Evolutionary conservation across 2,113 vertebrate species (phyloP), one percentile per base, ranked within the genome.

Genomic region (Mus spicilegus): DNA sequence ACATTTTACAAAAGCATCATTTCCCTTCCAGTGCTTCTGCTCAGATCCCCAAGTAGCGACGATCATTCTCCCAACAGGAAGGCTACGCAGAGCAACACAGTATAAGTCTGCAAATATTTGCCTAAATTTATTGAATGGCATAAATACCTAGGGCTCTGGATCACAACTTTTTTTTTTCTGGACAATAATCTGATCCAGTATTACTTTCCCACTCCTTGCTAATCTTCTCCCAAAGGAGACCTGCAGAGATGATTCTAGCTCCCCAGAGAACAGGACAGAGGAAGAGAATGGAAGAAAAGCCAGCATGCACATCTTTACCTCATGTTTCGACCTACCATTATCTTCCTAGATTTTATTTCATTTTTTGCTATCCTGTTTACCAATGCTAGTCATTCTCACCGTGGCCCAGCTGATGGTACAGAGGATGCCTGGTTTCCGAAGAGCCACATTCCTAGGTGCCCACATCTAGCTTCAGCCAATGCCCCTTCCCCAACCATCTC

Each of bases 21-120:
- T 97, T 95, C 86, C 93, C 58, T 96, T 95, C 95, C 86, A 78
- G 67, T 56, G 85, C 73, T 63, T 95, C 77, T 58, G 26, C 7
- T 93, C 92, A 63, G 76, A 88, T 63, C 87, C 78, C 89, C 39
- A 85, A 87, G 88, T 77, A 67, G 56, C 51, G 17, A 69, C 0
- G 22, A 80, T 85, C 87, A 70, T 80, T 93, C 19, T 77, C 70
- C 81, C 12, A 6, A 54, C n/a, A 67, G 13, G 63, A 97, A 96
- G 56, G 95, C 70, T 73, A 93, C 51, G 26, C 4, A 10, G 26
- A 85, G 16, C 85, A 33, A 65, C 1, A 11, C n/a, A 86, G 61
- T 73, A 30, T n/a, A 46, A 84, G 46, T 61, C 12, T 61, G 6
- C 46, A 58, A 88, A 70, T 24, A 10, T 33, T 14, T 72, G 72